phyloP scores from a whole-genome alignment of 2,113 vertebrate genomes.

The Centrocercus urophasianus region DNA sequence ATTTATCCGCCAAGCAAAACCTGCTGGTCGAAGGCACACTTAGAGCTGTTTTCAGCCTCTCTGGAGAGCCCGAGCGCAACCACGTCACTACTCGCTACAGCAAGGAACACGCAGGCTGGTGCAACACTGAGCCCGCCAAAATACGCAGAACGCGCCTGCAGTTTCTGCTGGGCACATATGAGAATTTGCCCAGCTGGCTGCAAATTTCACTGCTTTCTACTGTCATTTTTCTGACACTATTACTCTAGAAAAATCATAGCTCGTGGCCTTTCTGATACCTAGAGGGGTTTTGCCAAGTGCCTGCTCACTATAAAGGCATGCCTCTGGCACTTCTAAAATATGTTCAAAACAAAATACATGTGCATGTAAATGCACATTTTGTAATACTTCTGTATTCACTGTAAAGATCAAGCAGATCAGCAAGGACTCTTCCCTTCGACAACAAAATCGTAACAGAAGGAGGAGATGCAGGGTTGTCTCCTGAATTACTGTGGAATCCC shows the following conservation, averaged over 20 bases:
- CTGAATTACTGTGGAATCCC: not conserved
- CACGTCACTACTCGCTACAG: not conserved
- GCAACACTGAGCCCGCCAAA: constrained; percentile 20
- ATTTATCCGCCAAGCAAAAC: not conserved
- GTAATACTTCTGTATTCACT: not conserved
- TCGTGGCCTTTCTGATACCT: constrained; percentile 32
- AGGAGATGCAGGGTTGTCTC: not conserved
- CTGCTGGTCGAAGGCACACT: not conserved
- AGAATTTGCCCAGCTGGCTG: constrained; percentile 62
- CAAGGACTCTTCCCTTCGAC: not conserved
- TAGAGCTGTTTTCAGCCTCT: not conserved
- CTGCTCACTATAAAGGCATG: constrained; percentile 45
- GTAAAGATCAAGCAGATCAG: not conserved
- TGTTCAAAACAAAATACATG: constrained; percentile 11
- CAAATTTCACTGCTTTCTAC: constrained; percentile 55
- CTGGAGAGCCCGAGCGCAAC: not conserved
- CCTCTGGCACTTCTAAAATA: constrained; percentile 45
- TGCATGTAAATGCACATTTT: not conserved
- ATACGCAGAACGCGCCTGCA: not conserved
- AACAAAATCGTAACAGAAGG: not conserved
- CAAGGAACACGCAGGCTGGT: not conserved
- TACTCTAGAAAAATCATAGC: constrained; percentile 54
- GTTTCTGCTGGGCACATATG: not conserved
- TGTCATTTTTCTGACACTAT: constrained; percentile 60
- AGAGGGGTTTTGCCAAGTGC: constrained; percentile 47